Evolutionary conservation across 2,888 invertebrate genomes (phyloP).

Genomic region (Dryobota labecula): DNA sequence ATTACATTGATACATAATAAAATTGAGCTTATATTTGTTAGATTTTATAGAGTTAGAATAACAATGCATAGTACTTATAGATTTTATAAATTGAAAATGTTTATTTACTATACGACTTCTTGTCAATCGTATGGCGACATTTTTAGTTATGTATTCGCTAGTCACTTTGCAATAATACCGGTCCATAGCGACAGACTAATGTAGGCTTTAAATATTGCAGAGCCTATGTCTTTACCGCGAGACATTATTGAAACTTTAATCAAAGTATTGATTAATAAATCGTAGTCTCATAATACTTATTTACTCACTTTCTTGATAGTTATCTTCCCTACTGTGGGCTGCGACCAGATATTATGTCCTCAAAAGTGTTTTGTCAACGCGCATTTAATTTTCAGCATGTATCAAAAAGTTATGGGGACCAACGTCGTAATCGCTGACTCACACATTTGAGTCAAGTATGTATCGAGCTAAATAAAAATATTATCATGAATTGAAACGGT

Average conservation of each 20-base stretch:
- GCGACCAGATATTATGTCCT: slow-evolving; percentile 4
- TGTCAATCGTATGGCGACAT: slow-evolving; percentile 13
- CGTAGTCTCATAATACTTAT: slow-evolving; percentile 37
- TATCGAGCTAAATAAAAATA: too few relatives aligned
- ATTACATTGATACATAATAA: slow-evolving; percentile 47
- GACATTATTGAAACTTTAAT: neutral
- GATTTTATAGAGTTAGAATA: slow-evolving; percentile 43
- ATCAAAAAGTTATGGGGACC: neutral
- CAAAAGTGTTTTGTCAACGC: neutral
- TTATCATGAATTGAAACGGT: too few relatives aligned
- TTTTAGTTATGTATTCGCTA: neutral
- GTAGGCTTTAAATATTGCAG: slow-evolving; percentile 36
- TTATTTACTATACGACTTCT: slow-evolving; percentile 8
- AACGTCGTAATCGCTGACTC: too few relatives aligned
- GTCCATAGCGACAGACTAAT: neutral
- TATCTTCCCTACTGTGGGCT: slow-evolving; percentile 4
- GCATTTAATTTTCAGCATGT: neutral
- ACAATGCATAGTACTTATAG: slow-evolving; percentile 33
- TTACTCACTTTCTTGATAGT: slow-evolving; percentile 11
- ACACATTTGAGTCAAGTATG: too few relatives aligned
- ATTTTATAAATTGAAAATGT: slow-evolving; percentile 35
- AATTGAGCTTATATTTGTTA: slow-evolving; percentile 62
- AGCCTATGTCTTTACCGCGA: neutral
- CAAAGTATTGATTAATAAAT: slow-evolving; percentile 18
- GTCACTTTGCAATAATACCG: neutral